Evolutionary conservation across 2,888 invertebrate species (phyloP).

Genomic region (Athalia circularis): DNA sequence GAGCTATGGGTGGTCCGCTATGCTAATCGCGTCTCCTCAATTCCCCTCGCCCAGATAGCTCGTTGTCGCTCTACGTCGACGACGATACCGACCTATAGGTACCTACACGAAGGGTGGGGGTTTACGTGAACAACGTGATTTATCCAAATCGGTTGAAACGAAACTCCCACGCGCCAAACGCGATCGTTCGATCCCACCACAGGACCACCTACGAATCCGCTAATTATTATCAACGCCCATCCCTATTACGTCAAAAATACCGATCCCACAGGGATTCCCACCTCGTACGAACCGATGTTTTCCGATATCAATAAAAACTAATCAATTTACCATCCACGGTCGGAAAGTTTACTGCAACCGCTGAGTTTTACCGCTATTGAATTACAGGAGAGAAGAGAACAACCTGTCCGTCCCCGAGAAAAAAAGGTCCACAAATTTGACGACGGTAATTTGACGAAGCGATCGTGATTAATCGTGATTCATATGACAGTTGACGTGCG

Average conservation of each 20-base stretch:
- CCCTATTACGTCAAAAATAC: neutral
- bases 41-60: constrained; percentile 13
- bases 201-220: constrained; percentile 31
- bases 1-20: constrained; percentile 72
- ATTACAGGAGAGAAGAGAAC: constrained; percentile 3
- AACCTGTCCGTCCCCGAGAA: constrained; percentile 30
- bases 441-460: constrained; percentile 22
- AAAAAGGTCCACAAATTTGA: neutral
- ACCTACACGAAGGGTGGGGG: neutral
- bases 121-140: constrained; percentile 28
- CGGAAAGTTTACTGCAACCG: constrained; percentile 19
- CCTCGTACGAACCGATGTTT: too few relatives aligned
- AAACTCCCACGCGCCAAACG: constrained; percentile 27
- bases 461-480: constrained; percentile 50
- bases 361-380: neutral
- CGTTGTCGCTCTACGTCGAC: constrained; percentile 19
- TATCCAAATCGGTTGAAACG: constrained; percentile 35
- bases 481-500: constrained; percentile 54
- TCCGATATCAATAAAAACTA: too few relatives aligned
- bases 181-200: neutral
- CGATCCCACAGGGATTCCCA: too few relatives aligned
- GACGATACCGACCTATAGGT: constrained; percentile 1
- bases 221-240: neutral
- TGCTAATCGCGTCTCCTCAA: constrained; percentile 63
- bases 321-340: neutral